Base-by-base conservation (phyloP, 2,113 vertebrate genomes). In the Balaeniceps rex region DNA sequence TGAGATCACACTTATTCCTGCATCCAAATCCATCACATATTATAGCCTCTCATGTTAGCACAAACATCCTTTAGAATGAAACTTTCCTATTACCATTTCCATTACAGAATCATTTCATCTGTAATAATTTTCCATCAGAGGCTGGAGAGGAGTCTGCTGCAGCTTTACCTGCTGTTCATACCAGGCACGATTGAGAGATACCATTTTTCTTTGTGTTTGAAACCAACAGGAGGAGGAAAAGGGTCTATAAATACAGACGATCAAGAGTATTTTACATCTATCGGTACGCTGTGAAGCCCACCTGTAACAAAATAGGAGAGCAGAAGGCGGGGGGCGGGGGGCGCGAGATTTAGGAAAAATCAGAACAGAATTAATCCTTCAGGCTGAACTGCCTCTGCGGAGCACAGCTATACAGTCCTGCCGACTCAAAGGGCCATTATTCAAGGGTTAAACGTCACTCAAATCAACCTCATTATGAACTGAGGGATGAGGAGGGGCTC, bases 371-470 rank as follows among this genome's bases (percentile, higher is more conserved):
- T 90, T 91, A 84, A 97, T 98, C 95, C 94, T 97, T 97, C 96
- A 93, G 60, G 84, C 85, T 95, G 95, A 96, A 81, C 57, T 0
- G n/a, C 70, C 76, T 85, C 91, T 64, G 80, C 8, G 38, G 76
- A 91, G 93, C 64, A 85, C 14, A 46, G 93, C 83, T 76, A 55
- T 58, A 87, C 38, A 52, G 90, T 71, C 91, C 92, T 96, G 49
- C 74, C 4, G 44, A 58, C 94, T 92, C 44, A 29, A 94, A 83
- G 77, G 91, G 87, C 90, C 85, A 97, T 97, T 96, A 95, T 97
- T 97, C 97, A 97, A 96, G 98, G 98, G 98, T 98, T 98, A 97
- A 97, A 97, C 97, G 98, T 98, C 98, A 98, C 96, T 98, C 98
- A 94, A 76, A 97, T 98, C 88, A 92, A 94, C 81, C 98, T 98